A percentile compares a stretch with the other conserved stretches of the same genome.
phyloP scores from a whole-genome alignment of 2,797 vertebrate genomes.

The Okamejei kenojei region DNA sequence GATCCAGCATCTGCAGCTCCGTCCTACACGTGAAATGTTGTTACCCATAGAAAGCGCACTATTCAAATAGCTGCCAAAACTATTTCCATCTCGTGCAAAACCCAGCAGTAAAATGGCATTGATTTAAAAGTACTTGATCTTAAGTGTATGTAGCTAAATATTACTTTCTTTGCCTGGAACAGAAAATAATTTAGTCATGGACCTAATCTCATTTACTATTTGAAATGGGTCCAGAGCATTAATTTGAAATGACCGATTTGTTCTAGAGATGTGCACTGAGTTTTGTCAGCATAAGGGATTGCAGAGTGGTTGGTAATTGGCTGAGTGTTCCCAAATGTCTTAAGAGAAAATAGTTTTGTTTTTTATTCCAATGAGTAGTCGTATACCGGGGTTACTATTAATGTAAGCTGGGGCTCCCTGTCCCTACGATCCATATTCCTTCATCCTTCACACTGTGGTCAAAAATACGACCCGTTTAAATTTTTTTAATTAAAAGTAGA shows the following conservation, averaged over 20 bases:
- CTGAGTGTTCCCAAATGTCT: not conserved
- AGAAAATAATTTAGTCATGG: not conserved
- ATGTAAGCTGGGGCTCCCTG: not conserved
- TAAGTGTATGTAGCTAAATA: not conserved
- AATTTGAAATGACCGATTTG: slow-evolving; percentile 6
- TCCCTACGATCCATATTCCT: not conserved
- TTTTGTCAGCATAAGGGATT: not conserved
- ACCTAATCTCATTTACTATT: not conserved
- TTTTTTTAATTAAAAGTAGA: not conserved
- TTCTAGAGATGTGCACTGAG: not conserved
- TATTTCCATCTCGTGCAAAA: not conserved
- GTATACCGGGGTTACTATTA: not conserved
- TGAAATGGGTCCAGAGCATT: not conserved
- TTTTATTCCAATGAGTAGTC: not conserved
- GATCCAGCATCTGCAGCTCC: too few relatives aligned
- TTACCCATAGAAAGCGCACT: not conserved
- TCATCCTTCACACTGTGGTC: not conserved
- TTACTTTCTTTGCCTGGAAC: not conserved
- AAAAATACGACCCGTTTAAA: not conserved
- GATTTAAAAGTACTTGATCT: not conserved
- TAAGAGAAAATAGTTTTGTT: not conserved
- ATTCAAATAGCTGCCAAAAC: not conserved
- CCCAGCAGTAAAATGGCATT: not conserved
- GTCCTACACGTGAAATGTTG: not conserved
- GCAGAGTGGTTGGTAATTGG: not conserved